These are phyloP conservation scores for Stratiolaelaps scimitus DNA, from an alignment of 1,140 invertebrate species.

Conservation along the genomic window DNA sequence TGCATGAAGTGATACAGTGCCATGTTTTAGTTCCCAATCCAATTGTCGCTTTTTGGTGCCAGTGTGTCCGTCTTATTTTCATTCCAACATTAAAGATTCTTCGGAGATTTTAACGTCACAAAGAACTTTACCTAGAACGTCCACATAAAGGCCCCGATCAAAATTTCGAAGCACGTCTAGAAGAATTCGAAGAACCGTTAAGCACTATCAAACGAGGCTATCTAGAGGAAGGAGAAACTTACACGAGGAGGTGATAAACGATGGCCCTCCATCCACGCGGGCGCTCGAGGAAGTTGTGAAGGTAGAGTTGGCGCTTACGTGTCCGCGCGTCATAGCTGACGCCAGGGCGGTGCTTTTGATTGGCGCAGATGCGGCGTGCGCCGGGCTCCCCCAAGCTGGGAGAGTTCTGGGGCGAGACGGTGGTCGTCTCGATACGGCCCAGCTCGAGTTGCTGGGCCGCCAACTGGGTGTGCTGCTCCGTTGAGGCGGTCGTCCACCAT, in stretches of 20 bases:
- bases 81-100: no score
- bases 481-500: conserved; percentile 28
- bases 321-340: conserved; percentile 57
- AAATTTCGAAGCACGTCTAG: neutral
- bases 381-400: conserved; percentile 27
- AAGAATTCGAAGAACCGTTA: neutral
- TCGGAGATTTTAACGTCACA: no score
- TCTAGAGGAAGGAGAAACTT: conserved; percentile 47
- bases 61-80: neutral
- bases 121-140: conserved; percentile 9
- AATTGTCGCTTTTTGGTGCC: no score
- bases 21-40: no score
- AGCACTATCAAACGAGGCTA: conserved; percentile 30
- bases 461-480: conserved; percentile 28
- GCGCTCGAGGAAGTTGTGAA: conserved; percentile 87
- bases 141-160: neutral
- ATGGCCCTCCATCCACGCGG: conserved; percentile 69
- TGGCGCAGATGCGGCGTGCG: conserved; percentile 27
- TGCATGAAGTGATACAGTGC: no score
- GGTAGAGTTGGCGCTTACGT: conserved; percentile 67
- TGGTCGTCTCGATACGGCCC: conserved; percentile 26
- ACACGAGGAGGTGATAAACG: conserved; percentile 82
- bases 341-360: conserved; percentile 27
- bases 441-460: conserved; percentile 25
- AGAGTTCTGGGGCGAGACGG: conserved; percentile 28